Conservation (phyloP, 92 coral and sea anemone species). For the Phenganax marumi region DNA sequence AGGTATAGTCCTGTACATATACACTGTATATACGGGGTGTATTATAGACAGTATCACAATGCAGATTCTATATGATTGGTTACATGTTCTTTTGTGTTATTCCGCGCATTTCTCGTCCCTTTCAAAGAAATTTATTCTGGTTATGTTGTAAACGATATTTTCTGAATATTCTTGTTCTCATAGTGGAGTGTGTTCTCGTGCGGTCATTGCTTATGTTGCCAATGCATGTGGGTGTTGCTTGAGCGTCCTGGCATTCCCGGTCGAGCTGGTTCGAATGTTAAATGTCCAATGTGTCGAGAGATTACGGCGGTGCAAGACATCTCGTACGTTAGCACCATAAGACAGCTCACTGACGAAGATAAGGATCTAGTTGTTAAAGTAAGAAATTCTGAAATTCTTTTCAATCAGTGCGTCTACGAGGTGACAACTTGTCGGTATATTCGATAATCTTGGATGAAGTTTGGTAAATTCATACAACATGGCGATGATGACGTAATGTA, state of each 20-base stretch:
- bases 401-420: background rate
- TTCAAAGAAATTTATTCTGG: no score
- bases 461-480: no score
- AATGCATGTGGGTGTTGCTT: constrained; percentile 92
- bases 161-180: constrained; percentile 3
- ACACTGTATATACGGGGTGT: background rate
- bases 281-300: constrained; percentile 93
- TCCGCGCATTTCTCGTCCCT: no score
- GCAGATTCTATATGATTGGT: background rate
- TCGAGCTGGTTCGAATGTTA: constrained; percentile 73
- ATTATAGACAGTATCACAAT: background rate
- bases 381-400: background rate
- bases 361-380: constrained; percentile 78
- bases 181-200: constrained; percentile 99
- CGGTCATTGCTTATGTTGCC: constrained; percentile 94
- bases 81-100: no score
- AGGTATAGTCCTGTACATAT: constrained; percentile 51
- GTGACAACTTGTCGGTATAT: background rate
- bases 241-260: constrained; percentile 82
- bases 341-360: constrained; percentile 51
- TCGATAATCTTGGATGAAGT: no score
- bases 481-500: no score
- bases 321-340: constrained; percentile 84
- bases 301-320: constrained; percentile 82
- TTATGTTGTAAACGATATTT: background rate